Conservation (phyloP, 2,113 vertebrate species). For the Perca schrenkii region DNA sequence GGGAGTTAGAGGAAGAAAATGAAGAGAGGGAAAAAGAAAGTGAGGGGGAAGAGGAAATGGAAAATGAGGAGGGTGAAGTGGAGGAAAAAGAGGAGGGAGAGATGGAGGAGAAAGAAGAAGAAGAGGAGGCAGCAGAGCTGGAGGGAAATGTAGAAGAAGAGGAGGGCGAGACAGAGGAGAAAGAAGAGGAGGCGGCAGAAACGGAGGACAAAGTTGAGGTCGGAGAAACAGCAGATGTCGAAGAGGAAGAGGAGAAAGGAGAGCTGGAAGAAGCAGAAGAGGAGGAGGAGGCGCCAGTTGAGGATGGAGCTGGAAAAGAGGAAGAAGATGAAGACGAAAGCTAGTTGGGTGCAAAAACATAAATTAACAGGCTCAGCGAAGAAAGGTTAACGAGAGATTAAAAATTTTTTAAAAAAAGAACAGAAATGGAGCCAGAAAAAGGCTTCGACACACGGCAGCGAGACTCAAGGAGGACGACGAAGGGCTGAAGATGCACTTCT, state of each 20-base stretch:
- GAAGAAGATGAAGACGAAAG: slow-evolving; percentile 50
- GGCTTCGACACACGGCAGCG: neutral
- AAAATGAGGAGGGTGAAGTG: neutral
- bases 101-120: neutral
- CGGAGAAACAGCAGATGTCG: neutral
- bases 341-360: slow-evolving; percentile 28
- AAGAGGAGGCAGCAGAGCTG: neutral
- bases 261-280: slow-evolving; percentile 6
- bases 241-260: slow-evolving; percentile 13
- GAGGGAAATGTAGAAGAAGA: neutral
- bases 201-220: neutral
- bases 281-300: neutral
- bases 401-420: too few species aligned
- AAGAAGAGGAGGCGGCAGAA: neutral
- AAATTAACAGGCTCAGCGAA: slow-evolving; percentile 19
- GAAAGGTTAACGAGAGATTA: neutral
- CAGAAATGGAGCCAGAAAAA: neutral
- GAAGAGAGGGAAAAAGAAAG: neutral
- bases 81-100: neutral
- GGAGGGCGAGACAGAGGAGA: neutral
- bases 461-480: neutral
- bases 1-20: neutral
- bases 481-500: slow-evolving; percentile 15
- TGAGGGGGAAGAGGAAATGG: neutral
- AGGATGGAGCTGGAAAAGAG: slow-evolving; percentile 4